Evolutionary conservation across 2,113 vertebrate species (phyloP).

Genomic region (Galbula dea): DNA sequence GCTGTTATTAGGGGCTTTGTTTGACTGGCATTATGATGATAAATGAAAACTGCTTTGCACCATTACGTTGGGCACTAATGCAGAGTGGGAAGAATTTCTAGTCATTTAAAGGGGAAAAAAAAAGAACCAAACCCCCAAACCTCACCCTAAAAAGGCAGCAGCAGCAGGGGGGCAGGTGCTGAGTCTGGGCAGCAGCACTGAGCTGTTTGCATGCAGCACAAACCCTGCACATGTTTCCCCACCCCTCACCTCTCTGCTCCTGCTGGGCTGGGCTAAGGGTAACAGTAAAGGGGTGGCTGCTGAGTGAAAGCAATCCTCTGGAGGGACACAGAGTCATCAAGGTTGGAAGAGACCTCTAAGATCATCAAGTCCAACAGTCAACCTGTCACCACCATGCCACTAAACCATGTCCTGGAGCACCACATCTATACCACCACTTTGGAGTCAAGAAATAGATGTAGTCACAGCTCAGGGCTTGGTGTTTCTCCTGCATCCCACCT

Average conservation of each 20-base stretch:
- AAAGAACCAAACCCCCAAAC: neutral
- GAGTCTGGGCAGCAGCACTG: neutral
- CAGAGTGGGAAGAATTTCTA: slow-evolving; percentile 64
- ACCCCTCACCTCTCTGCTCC: neutral
- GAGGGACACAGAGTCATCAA: too few species aligned
- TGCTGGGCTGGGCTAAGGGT: neutral
- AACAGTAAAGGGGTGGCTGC: neutral
- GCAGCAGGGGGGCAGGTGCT: slow-evolving; percentile 1
- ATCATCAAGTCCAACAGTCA: too few species aligned
- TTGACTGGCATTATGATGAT: slow-evolving; percentile 77
- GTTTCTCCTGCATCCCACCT: rapidly evolving
- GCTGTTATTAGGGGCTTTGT: slow-evolving; percentile 69
- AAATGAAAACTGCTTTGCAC: slow-evolving; percentile 75
- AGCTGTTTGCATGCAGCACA: neutral
- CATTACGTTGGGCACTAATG: slow-evolving; percentile 73
- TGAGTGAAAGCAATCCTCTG: neutral
- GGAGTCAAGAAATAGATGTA: neutral
- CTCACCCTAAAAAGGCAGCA: neutral
- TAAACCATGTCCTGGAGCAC: too few species aligned
- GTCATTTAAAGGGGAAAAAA: neutral
- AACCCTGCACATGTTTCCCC: neutral
- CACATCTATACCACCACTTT: too few species aligned
- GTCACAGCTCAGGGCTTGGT: rapidly evolving
- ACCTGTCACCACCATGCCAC: too few species aligned
- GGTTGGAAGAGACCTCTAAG: too few species aligned